phyloP scores from a whole-genome alignment of 2,888 invertebrate species.

The Ptychoptera contaminata region DNA sequence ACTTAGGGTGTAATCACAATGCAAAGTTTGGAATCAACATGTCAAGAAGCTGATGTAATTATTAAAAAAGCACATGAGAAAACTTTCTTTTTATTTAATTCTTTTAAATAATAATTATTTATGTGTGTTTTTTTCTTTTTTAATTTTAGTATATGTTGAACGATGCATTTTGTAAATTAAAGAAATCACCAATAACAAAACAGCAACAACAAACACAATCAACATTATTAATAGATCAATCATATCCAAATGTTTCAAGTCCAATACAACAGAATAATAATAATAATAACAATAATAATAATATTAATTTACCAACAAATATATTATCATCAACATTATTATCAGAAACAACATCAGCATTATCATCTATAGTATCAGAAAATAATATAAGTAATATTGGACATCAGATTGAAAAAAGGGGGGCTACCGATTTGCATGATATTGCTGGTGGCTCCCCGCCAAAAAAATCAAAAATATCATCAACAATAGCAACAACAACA shows the following conservation, averaged over 20 bases:
- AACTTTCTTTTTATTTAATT: not conserved
- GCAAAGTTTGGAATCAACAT: constrained; percentile 50
- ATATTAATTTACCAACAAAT: not conserved
- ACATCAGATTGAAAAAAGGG: not conserved
- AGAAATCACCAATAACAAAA: constrained; percentile 11
- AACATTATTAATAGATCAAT: constrained; percentile 10
- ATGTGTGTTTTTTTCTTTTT: constrained; percentile 1
- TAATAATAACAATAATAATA: not conserved
- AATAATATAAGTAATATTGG: not conserved
- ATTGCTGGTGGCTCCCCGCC: not conserved
- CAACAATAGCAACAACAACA: constrained; percentile 1
- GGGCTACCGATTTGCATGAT: not conserved
- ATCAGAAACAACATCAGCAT: not conserved
- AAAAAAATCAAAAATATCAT: constrained; percentile 12
- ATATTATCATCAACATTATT: not conserved
- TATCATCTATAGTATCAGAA: not conserved
- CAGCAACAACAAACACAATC: constrained; percentile 11
- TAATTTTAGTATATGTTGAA: constrained; percentile 2
- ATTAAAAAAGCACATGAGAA: not conserved
- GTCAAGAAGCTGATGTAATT: constrained; percentile 45
- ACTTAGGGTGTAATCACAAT: constrained; percentile 31
- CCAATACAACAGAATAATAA: constrained; percentile 4
- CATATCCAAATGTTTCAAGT: constrained; percentile 6
- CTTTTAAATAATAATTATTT: not conserved
- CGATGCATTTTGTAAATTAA: constrained; percentile 6